Conservation (phyloP, 2,888 invertebrate genomes). For the Himalopsyche japonica region DNA sequence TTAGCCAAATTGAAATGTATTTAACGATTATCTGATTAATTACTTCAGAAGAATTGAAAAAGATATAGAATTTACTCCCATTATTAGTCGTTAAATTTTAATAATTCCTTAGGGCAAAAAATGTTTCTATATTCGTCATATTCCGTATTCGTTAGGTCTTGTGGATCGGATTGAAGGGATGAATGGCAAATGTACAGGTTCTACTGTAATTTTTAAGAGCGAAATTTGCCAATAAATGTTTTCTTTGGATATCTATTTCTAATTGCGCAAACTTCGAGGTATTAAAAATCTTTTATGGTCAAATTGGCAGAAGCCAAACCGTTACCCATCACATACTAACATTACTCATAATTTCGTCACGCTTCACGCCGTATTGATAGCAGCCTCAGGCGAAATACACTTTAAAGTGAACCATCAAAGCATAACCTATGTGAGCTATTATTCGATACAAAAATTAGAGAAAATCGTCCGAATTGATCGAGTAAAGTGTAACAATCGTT, state of each 20-base stretch:
- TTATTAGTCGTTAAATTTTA: no score
- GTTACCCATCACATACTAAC: not conserved
- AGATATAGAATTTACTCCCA: no score
- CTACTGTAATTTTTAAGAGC: no score
- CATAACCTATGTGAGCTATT: not conserved
- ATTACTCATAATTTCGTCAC: not conserved
- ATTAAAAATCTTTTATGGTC: not conserved
- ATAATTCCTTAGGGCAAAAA: no score
- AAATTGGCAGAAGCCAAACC: not conserved
- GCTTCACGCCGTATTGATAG: not conserved
- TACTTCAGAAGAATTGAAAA: no score
- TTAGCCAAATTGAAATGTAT: no score
- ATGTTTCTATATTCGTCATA: no score
- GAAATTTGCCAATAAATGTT: no score
- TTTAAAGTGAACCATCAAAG: not conserved
- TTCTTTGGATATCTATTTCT: not conserved
- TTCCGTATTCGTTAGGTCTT: no score
- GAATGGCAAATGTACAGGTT: no score
- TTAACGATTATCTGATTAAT: no score
- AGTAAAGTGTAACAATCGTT: slow-evolving; percentile 15
- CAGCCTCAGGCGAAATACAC: not conserved
- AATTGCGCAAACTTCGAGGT: not conserved
- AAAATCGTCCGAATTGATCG: slow-evolving; percentile 10
- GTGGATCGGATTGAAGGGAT: no score
- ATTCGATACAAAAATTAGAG: slow-evolving; percentile 9